These are phyloP conservation scores for Ligdia adustata DNA, from an alignment of 2,888 invertebrate genomes.

Conservation along the genomic window DNA sequence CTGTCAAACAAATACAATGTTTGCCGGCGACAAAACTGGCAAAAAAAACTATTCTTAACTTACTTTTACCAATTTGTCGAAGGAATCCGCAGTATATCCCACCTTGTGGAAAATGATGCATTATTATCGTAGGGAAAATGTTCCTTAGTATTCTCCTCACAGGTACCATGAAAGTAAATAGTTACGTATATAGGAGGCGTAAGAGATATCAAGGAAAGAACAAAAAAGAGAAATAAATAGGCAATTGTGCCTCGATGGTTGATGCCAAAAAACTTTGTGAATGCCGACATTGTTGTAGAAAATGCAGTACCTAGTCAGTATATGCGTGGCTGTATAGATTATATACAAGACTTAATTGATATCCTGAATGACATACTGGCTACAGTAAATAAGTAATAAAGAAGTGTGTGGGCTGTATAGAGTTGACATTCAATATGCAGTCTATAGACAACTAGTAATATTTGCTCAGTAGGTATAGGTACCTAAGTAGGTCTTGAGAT, in stretches of 20 bases:
- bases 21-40: no score
- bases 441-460: no score
- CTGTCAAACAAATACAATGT: no score
- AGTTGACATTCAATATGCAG: no score
- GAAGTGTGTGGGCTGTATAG: no score
- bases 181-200: conserved; percentile 63
- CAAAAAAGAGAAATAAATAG: conserved; percentile 50
- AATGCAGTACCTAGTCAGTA: not conserved
- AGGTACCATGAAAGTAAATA: conserved; percentile 47
- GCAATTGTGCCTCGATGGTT: conserved; percentile 37
- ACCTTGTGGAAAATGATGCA: conserved; percentile 11
- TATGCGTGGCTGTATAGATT: conserved; percentile 11
- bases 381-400: no score
- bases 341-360: no score
- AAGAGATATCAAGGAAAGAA: conserved; percentile 55
- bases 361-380: no score
- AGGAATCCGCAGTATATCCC: conserved; percentile 16
- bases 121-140: conserved; percentile 51
- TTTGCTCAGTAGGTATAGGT: no score
- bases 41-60: not conserved
- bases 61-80: not conserved
- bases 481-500: no score
- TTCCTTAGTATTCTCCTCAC: conserved; percentile 55
- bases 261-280: not conserved
- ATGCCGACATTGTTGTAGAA: conserved; percentile 2